These are phyloP conservation scores for Stictonetta naevosa DNA, from an alignment of 2,113 vertebrate species.

Conservation along the genomic window DNA sequence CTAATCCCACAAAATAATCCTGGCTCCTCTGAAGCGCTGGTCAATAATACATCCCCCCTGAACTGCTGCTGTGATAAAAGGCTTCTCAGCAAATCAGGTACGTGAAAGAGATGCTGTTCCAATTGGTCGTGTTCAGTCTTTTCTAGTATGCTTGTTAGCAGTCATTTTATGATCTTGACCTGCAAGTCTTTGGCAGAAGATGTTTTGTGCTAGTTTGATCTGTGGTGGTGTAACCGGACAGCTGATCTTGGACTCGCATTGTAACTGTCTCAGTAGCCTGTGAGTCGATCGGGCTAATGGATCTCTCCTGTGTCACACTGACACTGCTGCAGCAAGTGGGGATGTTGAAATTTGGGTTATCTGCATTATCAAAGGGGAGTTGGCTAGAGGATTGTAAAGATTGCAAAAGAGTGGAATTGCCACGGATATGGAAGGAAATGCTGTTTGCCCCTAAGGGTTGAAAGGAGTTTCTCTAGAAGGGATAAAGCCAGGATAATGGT, in stretches of 20 bases:
- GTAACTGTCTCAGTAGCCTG: not conserved
- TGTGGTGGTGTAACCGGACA: not conserved
- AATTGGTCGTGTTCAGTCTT: not conserved
- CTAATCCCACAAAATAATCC: not conserved
- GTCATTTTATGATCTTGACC: not conserved
- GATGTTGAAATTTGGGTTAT: conserved; percentile 21
- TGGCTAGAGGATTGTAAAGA: conserved; percentile 21
- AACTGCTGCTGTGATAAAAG: not conserved
- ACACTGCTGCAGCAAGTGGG: not conserved
- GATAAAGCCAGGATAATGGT: not conserved
- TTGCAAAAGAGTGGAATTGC: conserved; percentile 31
- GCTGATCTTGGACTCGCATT: not conserved
- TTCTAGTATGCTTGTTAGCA: not conserved
- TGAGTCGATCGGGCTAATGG: not conserved
- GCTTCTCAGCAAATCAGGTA: not conserved
- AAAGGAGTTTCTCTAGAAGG: conserved; percentile 13
- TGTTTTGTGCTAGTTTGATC: not conserved
- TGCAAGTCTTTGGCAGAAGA: not conserved
- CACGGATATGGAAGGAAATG: conserved; percentile 40
- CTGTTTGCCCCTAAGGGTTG: not conserved
- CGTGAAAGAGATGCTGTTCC: not conserved
- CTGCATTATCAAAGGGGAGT: conserved; percentile 34
- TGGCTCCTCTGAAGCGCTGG: not conserved
- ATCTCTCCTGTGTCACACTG: not conserved
- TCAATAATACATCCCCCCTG: not conserved